phyloP scores from a whole-genome alignment of 2,113 vertebrate genomes.

The Chiloscyllium plagiosum region DNA sequence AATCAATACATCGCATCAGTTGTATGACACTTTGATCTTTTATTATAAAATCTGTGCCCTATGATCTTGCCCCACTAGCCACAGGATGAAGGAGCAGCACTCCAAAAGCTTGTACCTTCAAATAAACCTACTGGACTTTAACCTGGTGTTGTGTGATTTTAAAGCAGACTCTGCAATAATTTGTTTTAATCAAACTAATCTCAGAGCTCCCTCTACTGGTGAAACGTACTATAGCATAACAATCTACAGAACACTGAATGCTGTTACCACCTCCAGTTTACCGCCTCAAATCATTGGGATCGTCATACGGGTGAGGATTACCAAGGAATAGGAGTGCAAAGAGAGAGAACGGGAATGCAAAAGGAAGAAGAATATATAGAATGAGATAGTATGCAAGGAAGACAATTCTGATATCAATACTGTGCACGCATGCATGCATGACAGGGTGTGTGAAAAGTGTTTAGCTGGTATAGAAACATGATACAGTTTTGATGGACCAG shows the following conservation, averaged over 20 bases:
- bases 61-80: too few species aligned
- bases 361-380: not conserved
- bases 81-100: too few species aligned
- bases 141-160: too few species aligned
- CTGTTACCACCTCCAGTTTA: too few species aligned
- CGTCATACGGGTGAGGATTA: too few species aligned
- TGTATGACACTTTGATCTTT: too few species aligned
- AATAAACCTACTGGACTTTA: too few species aligned
- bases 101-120: too few species aligned
- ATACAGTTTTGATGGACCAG: not conserved
- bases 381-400: not conserved
- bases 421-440: too few species aligned
- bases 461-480: not conserved
- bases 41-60: too few species aligned
- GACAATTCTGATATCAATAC: too few species aligned
- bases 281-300: not conserved
- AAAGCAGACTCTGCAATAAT: not conserved
- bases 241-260: not conserved
- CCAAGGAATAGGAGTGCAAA: not conserved
- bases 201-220: slow-evolving; percentile 18
- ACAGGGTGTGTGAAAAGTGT: not conserved
- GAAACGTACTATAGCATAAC: not conserved
- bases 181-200: not conserved
- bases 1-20: too few species aligned
- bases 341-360: not conserved